Evolutionary conservation across 2,113 vertebrate genomes (phyloP).

Genomic region (Addax nasomaculatus): DNA sequence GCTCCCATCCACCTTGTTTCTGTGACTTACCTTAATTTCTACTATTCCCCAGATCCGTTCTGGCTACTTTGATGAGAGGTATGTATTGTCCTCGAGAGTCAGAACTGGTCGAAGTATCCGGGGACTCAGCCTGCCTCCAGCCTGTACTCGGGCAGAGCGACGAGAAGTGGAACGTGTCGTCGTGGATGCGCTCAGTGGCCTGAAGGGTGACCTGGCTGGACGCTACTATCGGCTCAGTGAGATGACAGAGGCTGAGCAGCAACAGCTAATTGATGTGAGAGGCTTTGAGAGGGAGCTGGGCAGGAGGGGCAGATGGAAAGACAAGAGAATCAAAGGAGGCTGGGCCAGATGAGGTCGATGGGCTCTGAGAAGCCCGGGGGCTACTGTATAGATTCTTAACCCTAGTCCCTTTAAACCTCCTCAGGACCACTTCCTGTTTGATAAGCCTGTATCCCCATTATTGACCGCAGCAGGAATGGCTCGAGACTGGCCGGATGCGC

Average conservation of each 20-base stretch:
- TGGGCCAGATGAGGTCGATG: background rate
- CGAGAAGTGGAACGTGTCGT: conserved; percentile 86
- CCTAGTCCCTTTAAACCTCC: conserved; percentile 2
- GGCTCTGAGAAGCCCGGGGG: background rate
- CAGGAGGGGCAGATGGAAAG: background rate
- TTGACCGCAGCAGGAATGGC: conserved; percentile 88
- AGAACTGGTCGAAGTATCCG: conserved; percentile 89
- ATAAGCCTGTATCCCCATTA: conserved; percentile 88
- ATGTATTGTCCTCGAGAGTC: conserved; percentile 95
- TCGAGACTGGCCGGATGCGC: conserved; percentile 89
- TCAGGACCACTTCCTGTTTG: conserved; percentile 89
- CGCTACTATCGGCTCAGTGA: conserved; percentile 85
- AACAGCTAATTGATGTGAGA: conserved; percentile 88
- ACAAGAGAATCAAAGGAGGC: background rate
- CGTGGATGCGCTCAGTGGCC: conserved; percentile 79
- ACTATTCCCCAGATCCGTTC: conserved; percentile 83
- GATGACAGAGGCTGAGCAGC: conserved; percentile 86
- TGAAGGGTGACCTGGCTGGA: conserved; percentile 82
- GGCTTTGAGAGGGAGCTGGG: background rate
- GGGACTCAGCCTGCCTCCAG: conserved; percentile 86
- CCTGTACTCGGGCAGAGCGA: conserved; percentile 84
- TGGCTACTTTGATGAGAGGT: conserved; percentile 93
- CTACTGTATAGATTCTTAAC: background rate
- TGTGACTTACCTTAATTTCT: background rate
- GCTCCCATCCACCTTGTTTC: background rate